Base-by-base conservation (phyloP, 2,797 vertebrate species). In the Steatocranus sp. region DNA sequence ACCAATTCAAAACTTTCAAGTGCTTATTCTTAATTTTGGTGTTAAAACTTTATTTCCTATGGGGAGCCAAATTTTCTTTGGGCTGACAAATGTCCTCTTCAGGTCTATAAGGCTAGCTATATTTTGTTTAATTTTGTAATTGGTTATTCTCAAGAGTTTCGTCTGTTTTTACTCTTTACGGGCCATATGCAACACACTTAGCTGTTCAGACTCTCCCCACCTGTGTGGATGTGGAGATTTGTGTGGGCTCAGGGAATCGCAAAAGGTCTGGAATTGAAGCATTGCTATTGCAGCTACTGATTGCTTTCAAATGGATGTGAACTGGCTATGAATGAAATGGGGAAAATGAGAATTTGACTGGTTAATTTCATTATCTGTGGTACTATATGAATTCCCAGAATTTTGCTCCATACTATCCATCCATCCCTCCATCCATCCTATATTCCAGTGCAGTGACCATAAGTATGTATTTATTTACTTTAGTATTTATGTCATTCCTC, bases 41-140 rank as follows among this genome's bases (percentile, higher is more conserved):
- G 11, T 80, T 70, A 70, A 79, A 43, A 54, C 34, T 58, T 76
- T 76, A 76, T 75, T 83, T 53, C n/a, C 75, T 83, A n/a, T 70
- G 7, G 23, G 76, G 41, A 83, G 10, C 30, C 9, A 36, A 8
- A 75, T 83, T 75, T 76, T 76, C 2, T 23, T 53, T 32, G 9
- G 74, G 48, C 54, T 87, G 86, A 90, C 90, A 78, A 84, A 93
- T 89, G 81, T 34, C 76, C 75, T 74, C 83, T 63, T 61, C 76
- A 70, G 86, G 70, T 79, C 76, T 85, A 53, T 89, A 84, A 88
- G 89, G 83, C 41, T 84, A 66, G 80, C 79, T 75, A 51, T 73
- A 79, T 74, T 86, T 92, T 89, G 87, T 93, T 91, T 91, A 76
- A 84, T 84, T 92, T 92, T 92, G 80, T 90, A 91, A 93, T 89